Conservation (phyloP, 2,888 invertebrate species). For the Amblyjoppa fuscipennis region DNA sequence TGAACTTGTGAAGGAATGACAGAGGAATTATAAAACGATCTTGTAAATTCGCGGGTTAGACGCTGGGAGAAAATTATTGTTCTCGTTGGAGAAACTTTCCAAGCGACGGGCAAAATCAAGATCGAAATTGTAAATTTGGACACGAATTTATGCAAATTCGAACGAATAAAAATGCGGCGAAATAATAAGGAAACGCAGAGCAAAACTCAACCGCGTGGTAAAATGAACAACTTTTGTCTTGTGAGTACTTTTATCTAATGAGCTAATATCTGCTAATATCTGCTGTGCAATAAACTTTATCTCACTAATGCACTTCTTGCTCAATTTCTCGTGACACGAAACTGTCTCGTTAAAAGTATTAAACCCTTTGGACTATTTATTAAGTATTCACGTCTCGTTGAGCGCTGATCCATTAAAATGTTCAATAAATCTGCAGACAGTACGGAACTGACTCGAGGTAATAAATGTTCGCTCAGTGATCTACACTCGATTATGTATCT, state of each 20-base stretch:
- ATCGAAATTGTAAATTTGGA: background rate
- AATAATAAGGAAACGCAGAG: background rate
- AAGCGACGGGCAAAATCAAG: background rate
- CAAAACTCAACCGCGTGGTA: background rate
- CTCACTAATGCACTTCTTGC: background rate
- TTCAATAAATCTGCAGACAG: background rate
- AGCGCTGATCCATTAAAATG: conserved; percentile 1
- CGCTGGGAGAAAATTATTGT: background rate
- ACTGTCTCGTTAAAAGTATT: background rate
- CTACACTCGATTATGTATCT: conserved; percentile 23
- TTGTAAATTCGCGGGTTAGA: background rate
- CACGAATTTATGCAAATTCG: background rate
- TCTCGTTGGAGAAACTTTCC: background rate
- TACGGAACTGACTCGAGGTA: conserved; percentile 15
- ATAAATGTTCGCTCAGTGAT: conserved; percentile 28
- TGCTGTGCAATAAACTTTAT: background rate
- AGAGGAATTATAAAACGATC: background rate
- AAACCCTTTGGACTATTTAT: background rate
- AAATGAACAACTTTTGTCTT: background rate
- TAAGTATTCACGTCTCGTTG: background rate
- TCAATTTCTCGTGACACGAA: background rate
- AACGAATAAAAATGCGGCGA: background rate
- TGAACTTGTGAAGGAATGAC: background rate
- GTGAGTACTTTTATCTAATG: no score
- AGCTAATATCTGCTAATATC: no score